Conservation (phyloP, 2,113 vertebrate genomes). For the Uria aalge region DNA sequence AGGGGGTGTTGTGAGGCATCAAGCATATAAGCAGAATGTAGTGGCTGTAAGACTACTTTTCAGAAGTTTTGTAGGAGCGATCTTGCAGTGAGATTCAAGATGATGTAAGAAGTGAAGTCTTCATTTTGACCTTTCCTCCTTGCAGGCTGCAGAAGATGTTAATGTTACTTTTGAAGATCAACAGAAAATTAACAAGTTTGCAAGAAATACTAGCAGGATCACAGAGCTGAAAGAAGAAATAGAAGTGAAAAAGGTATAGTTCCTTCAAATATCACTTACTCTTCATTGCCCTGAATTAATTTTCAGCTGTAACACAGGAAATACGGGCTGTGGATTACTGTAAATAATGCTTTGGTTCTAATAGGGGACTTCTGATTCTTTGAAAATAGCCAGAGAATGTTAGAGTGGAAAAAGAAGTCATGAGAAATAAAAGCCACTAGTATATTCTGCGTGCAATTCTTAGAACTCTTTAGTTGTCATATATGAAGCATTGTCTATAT, state of each 20-base stretch:
- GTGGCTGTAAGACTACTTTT: background rate
- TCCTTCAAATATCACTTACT: background rate
- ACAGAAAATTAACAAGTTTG: slow-evolving; percentile 98
- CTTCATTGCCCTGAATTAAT: background rate
- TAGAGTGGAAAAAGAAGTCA: background rate
- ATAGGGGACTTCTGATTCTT: background rate
- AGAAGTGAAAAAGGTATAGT: slow-evolving; percentile 87
- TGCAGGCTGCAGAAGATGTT: slow-evolving; percentile 94
- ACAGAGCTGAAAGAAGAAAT: slow-evolving; percentile 96
- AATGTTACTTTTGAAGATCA: slow-evolving; percentile 98
- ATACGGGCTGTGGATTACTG: background rate
- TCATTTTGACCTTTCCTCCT: background rate
- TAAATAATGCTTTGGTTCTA: background rate
- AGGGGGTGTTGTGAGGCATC: background rate
- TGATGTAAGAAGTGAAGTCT: background rate
- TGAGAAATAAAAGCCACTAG: background rate
- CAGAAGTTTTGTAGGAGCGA: background rate
- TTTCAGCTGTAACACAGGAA: background rate
- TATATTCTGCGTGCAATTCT: background rate
- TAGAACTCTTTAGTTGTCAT: background rate
- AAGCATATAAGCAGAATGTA: background rate
- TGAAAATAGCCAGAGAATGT: background rate
- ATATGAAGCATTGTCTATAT: background rate
- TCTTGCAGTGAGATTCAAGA: background rate
- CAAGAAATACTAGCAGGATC: slow-evolving; percentile 93